Base-by-base conservation (phyloP, 2,797 vertebrate genomes). In the Peromyscus attwateri region DNA sequence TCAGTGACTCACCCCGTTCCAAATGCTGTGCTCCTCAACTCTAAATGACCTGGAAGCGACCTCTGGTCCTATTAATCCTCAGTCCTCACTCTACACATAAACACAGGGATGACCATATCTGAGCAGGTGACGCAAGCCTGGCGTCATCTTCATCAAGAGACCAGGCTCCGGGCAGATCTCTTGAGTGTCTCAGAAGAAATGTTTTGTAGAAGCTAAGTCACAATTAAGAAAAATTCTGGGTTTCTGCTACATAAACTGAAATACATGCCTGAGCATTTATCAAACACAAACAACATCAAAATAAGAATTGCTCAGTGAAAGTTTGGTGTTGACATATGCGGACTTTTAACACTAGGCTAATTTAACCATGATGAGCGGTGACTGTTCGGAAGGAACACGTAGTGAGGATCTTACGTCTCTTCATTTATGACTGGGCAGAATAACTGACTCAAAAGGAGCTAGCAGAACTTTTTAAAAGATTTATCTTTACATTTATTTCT, bases 211-310 rank as follows among this genome's bases (percentile, higher is more conserved):
- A 92, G n/a, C 25, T 71, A 96, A 64, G 3, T 34, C 57, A 1
- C 31, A 79, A 85, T 62, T 90, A 85, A 84, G 8, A n/a, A 70
- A 88, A 92, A 81, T n/a, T 80, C n/a, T 73, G 64, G n/a, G 7
- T 27, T 75, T 81, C 79, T 55, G 64, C 19, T 94, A 91, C 57
- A 68, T 46, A 92, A 88, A 85, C 81, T 9, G 37, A 94, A 92
- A 64, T 19, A 81, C 68, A 92, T 31, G 23, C 8, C 16, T 31
- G 34, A n/a, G 19, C 10, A 89, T 93, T 79, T 89, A 66, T 25
- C 66, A 46, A 83, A 73, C 5, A n/a, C 27, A 37, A 89, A 83
- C 16, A 91, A 55, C 5, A 96, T 49, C 55, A 49, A 91, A 80
- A 76, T 87, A 62, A 81, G 68, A 95, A 79, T 0, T 23, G 9